These are phyloP conservation scores for Tyto alba DNA, from an alignment of 2,113 vertebrate species.

Conservation along the genomic window DNA sequence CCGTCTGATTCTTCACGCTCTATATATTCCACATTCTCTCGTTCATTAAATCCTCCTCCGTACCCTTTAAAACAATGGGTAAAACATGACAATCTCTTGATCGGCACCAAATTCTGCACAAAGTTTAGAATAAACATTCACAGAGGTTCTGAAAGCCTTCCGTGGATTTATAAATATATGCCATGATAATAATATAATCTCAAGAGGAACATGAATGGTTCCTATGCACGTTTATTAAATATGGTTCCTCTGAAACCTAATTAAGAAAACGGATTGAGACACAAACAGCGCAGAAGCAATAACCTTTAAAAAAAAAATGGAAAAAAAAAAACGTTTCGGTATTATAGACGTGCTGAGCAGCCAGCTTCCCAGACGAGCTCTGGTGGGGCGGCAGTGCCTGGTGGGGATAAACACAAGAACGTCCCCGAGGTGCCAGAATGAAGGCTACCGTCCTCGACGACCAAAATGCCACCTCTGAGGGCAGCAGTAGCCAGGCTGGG, in stretches of 20 bases:
- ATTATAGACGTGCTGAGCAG: not conserved
- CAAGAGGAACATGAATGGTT: not conserved
- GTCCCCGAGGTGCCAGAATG: too few species aligned
- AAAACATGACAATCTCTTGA: not conserved
- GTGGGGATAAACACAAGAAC: not conserved
- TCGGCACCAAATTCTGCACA: not conserved
- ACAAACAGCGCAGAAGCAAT: not conserved
- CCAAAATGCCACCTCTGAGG: not conserved
- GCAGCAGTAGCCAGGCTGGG: not conserved
- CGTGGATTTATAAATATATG: not conserved
- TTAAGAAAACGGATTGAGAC: not conserved
- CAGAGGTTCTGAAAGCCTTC: not conserved
- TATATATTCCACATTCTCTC: slow-evolving; percentile 97
- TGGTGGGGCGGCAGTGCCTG: not conserved
- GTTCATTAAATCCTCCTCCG: slow-evolving; percentile 97
- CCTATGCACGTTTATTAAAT: not conserved
- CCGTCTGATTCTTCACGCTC: slow-evolving; percentile 97
- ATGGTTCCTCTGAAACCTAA: not conserved
- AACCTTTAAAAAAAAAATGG: not conserved
- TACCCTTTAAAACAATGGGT: slow-evolving; percentile 76
- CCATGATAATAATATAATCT: not conserved
- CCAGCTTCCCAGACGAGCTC: not conserved
- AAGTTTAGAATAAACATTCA: not conserved
- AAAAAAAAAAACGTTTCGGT: too few species aligned
- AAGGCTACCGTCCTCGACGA: not conserved